Evolutionary conservation across 2,888 invertebrate genomes (phyloP).

Genomic region (Lepidonotus clava): DNA sequence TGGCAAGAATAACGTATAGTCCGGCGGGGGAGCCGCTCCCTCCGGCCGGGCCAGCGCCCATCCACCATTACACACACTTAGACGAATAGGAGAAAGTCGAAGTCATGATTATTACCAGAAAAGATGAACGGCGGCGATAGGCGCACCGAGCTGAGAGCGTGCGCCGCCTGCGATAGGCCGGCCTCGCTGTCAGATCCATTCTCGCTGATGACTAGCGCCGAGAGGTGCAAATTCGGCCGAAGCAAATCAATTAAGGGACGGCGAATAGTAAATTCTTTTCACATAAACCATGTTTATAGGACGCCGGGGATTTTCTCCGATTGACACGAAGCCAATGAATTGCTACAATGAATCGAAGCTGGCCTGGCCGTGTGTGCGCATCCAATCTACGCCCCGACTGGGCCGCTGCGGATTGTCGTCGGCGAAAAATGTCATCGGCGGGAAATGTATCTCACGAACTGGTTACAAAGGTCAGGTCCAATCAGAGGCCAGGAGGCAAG

Average conservation of each 20-base stretch:
- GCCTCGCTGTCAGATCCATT: conserved; percentile 8
- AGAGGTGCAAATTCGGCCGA: background rate
- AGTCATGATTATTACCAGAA: conserved; percentile 40
- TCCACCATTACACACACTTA: conserved; percentile 44
- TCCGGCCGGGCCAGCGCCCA: conserved; percentile 7
- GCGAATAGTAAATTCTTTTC: conserved; percentile 48
- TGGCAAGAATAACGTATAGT: conserved; percentile 29
- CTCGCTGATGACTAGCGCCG: background rate
- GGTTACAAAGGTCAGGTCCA: conserved; percentile 21
- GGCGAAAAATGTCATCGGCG: background rate
- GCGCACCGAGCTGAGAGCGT: background rate
- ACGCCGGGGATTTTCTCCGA: conserved; percentile 14
- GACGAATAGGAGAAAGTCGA: conserved; percentile 33
- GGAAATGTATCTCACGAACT: background rate
- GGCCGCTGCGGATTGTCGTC: conserved; percentile 3
- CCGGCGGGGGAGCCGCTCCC: background rate
- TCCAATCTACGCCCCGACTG: background rate
- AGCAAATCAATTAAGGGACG: conserved; percentile 43
- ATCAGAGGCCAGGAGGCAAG: conserved; percentile 33
- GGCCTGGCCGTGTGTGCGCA: background rate
- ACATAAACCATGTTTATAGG: conserved; percentile 49
- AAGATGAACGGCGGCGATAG: conserved; percentile 37
- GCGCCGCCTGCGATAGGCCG: conserved; percentile 15
- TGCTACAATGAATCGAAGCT: conserved; percentile 29
- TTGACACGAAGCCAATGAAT: conserved; percentile 49